phyloP scores from a whole-genome alignment of 2,888 invertebrate genomes.

The Cantharis rufa region DNA sequence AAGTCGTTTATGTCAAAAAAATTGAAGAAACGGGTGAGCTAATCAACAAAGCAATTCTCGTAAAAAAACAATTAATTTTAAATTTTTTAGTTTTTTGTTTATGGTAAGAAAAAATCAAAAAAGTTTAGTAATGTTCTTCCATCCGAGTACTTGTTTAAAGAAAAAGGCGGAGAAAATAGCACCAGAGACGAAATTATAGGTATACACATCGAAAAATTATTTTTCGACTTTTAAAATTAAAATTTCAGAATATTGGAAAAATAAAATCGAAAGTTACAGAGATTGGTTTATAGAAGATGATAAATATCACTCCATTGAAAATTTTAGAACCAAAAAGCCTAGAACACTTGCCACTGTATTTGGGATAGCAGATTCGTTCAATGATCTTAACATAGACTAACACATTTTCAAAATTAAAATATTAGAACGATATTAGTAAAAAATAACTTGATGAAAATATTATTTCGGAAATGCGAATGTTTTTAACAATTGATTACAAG shows the following conservation, averaged over 20 bases:
- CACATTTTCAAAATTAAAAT: neutral
- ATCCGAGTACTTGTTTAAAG: neutral
- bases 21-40: neutral
- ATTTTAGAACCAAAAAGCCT: conserved; percentile 58
- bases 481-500: too few relatives aligned
- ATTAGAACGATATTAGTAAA: too few relatives aligned
- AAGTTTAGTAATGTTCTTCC: neutral
- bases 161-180: neutral
- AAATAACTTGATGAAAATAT: too few relatives aligned
- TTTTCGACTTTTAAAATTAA: neutral
- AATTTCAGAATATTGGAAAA: conserved; percentile 43
- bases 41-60: neutral
- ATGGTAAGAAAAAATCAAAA: neutral
- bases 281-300: conserved; percentile 60
- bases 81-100: neutral
- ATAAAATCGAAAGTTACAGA: conserved; percentile 57
- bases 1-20: neutral
- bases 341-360: conserved; percentile 59
- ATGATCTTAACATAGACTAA: conserved; percentile 59
- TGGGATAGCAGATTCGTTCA: conserved; percentile 60
- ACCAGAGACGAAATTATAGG: neutral
- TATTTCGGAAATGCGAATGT: too few relatives aligned
- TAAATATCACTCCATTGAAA: conserved; percentile 57
- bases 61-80: neutral
- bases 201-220: neutral